Percentiles rank a stretch among this genome's conserved stretches.
Conservation (phyloP, 2,888 invertebrate genomes). For the Oligia latruncula region DNA sequence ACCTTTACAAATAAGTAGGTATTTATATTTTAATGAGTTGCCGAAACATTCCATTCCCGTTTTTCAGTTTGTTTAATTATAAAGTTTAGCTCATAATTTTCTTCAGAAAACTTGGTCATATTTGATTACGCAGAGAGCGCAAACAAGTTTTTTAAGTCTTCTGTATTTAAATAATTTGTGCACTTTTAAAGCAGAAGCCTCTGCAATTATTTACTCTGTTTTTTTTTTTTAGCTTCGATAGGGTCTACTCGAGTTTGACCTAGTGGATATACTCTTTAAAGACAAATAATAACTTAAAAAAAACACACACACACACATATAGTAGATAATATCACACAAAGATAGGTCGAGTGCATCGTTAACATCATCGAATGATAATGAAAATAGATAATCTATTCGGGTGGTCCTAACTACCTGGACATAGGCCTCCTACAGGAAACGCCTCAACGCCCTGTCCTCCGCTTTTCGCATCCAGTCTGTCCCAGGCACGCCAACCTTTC, state of each 20-base stretch:
- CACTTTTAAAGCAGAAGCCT: background rate
- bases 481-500: background rate
- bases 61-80: conserved; percentile 36
- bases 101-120: conserved; percentile 33
- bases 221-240: background rate
- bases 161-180: conserved; percentile 12
- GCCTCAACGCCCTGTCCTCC: background rate
- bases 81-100: conserved; percentile 32
- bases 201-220: background rate
- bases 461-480: background rate
- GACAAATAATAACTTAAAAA: background rate
- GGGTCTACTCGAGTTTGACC: background rate
- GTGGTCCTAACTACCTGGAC: background rate
- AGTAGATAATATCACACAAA: background rate
- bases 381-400: no score
- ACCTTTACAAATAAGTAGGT: background rate
- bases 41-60: conserved; percentile 9
- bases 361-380: background rate
- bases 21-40: conserved; percentile 23
- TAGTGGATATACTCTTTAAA: background rate
- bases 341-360: background rate
- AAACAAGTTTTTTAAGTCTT: conserved; percentile 24
- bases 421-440: background rate
- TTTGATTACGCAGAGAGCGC: background rate
- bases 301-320: background rate